Base-by-base conservation (phyloP, 2,888 invertebrate species). In the Caenorhabditis sinica region DNA sequence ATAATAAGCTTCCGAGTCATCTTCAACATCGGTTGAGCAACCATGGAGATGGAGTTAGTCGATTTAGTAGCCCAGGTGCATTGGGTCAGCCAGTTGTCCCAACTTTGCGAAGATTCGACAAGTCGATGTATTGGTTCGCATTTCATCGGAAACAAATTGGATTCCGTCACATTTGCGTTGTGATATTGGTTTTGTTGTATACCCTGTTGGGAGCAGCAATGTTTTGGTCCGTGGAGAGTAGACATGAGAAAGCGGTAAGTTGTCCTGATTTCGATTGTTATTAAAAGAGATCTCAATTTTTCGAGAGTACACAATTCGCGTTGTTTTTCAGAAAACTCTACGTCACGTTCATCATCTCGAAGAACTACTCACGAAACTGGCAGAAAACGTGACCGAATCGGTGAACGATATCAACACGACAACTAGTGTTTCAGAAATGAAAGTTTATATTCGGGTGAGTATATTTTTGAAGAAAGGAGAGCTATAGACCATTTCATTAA, bases 71-170 rank as follows among this genome's bases (percentile, higher is more conserved):
- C 28, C 85, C 85, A 20, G 85, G 85, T 30, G 85, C 85, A 0
- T 25, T 82, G 2, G 82, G 82, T 0, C 71, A 82, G 43, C 68
- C 61, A 1, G 77, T 82, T 17, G 60, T 82, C 5, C 82, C 85
- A 4, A 79, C 73, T 0, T 17, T 43, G 81, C 58, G 72, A 85
- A 85, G 83, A 74, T 89, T 89, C 40, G 83, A 85, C 23, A 83
- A 83, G 15, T 88, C 88, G 2, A 80, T 89, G 73, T 89, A 89
- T 68, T 89, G 84, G 82, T 80, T 89, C 23, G 86, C 88, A 1
- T 83, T 84, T 30, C 83, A 86, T 66, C 83, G 86, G 11, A 86
- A 86, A 25, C 74, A 82, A 53, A 74, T 88, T 36, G 88, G 88
- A n/a, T 82, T 89, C 33, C 88, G 89, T 0, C 89, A 89, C 45